Base-by-base conservation (phyloP, 2,888 invertebrate genomes). In the Chaetogeoica ovagalla region DNA sequence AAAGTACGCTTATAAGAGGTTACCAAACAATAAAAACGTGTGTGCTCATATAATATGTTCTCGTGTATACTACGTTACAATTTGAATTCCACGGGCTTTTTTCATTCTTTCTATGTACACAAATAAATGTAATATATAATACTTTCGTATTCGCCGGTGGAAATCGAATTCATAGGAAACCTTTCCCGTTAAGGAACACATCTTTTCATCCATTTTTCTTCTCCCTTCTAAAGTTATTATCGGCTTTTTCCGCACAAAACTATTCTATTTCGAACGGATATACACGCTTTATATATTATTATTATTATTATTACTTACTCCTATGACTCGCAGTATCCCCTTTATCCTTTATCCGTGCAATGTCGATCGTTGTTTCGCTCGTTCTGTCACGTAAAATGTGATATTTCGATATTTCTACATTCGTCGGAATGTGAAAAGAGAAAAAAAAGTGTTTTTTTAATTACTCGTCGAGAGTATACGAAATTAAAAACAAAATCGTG, bases 151-250 rank as follows among this genome's bases (percentile, higher is more conserved):
- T 63, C 52, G 15, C 52, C 63, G 1, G 7, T 52, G 73, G 17
- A 74, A 63, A 74, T 74, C 62, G 62, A 73, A 73, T 73, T 73
- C 62, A 30, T 30, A 63, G 37, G 52, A 73, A 63, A 52, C 52
- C 52, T 74, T 37, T 37, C 21, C 55, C 11, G 52, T 13, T 9
- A 23, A 37, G 7, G 63, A 48, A 55, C 63, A 55, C 63, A 7
- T 43, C 37, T 74, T 63, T 74, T 63, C 48, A 63, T 65, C 37
- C 63, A n/a, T 73, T 52, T 73, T 73, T 62, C 43, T 39, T 21
- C 15, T 7, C 1, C 19, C 19, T 13, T 21, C 15, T 21, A 60
- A 72, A 72, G 48, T 30, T 63, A 63, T 73, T 73, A 52, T 52
- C 48, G 60, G 62, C 52, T 59, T 52, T 19, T 48, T 23, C 30